Evolutionary conservation across 2,888 invertebrate genomes (phyloP), one percentile per base, ranked within the genome.

Genomic region (Tryphoninae sp.): DNA sequence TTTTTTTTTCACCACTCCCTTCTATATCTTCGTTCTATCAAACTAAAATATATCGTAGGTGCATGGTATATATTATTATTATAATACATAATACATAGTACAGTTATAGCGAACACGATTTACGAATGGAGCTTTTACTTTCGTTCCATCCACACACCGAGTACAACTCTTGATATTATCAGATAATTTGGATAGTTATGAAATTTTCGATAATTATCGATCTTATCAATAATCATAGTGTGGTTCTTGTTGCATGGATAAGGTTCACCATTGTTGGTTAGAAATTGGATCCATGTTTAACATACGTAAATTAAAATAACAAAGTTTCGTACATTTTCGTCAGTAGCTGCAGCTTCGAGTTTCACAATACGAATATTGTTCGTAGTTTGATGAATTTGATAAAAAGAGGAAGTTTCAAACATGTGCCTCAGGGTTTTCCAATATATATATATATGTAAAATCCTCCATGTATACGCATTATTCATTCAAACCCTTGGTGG

Each of bases 401-500:
- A 82, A n/a, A 76, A 73, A 40, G 45, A 76, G 26, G 33, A 7
- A 6, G 53, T 40, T 53, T 67, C 65, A 45, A 75, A 74, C 55
- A 61, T 78, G 55, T 68, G 53, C 26, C 65, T 45, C 61, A 61
- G 55, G 59, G 13, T 65, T 65, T 69, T 22, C 65, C 74, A 61
- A 71, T 78, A 78, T 72, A 61, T 61, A 53, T 51, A 16, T 45
- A 45, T 13, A 16, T 51, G 13, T 49, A 49, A 49, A n/a, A 11
- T 7, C 49, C 49, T 49, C 49, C 13, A 49, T n/a, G 0, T n/a
- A 2, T n/a, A n/a, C 49, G 49, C 13, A 49, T 49, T 11, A 51
- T 51, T 11, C 13, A 51, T 51, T 13, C 6, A n/a, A 51, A 4
- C 13, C 49, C 11, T 49, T 49, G 4, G 49, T 11, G 49, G 33